Conservation (phyloP, 2,888 invertebrate species). For the Tetheella fluctuosa region DNA sequence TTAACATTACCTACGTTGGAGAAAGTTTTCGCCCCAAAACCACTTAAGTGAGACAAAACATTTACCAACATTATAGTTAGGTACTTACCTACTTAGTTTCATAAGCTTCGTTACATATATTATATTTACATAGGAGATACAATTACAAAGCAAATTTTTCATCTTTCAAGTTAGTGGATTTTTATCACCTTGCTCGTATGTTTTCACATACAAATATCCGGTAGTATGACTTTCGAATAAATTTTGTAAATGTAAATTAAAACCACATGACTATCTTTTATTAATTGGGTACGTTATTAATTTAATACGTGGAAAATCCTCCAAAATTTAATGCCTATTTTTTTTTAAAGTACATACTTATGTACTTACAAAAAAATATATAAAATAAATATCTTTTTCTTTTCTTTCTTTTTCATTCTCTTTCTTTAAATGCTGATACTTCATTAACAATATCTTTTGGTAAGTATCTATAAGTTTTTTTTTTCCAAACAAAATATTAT, state of each 20-base stretch:
- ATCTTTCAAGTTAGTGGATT: too few relatives aligned
- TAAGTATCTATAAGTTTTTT: too few relatives aligned
- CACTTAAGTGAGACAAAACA: background rate
- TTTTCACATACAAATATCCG: too few relatives aligned
- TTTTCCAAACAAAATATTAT: too few relatives aligned
- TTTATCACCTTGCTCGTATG: too few relatives aligned
- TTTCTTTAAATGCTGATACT: too few relatives aligned
- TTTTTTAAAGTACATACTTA: background rate
- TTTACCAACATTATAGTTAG: background rate
- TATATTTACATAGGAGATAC: background rate
- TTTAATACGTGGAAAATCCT: background rate
- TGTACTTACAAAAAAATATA: too few relatives aligned
- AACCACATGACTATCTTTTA: background rate
- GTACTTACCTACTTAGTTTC: background rate
- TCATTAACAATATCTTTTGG: too few relatives aligned
- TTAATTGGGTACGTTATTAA: background rate
- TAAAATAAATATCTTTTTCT: too few relatives aligned
- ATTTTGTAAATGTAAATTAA: background rate
- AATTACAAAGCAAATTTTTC: too few relatives aligned
- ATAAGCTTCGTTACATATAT: background rate
- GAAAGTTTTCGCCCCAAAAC: background rate
- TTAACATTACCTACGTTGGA: conserved; percentile 12
- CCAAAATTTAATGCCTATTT: background rate
- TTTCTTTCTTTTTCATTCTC: too few relatives aligned
- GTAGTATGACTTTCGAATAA: background rate